Evolutionary conservation across 2,113 vertebrate genomes (phyloP), one percentile per base, ranked within the genome.

Genomic region (Podilymbus podiceps): DNA sequence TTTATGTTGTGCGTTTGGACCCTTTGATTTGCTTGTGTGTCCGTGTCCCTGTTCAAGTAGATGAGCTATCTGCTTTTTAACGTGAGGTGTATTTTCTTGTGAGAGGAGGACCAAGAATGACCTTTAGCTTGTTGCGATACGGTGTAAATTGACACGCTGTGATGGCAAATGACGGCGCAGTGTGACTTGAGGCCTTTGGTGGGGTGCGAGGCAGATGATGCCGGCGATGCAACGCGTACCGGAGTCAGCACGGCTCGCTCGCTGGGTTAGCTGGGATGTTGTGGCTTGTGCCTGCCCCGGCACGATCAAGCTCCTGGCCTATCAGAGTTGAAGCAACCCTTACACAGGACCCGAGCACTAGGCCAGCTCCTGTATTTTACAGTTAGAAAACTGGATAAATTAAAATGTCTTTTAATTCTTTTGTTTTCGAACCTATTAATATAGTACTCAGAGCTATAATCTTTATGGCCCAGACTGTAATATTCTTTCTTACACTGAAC

Each of bases 301-400:
- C 69, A 28, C 9, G 1, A 8, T 4, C 69, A 33, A 2, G 2
- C 27, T 77, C 24, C 28, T 42, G n/a, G 24, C 4, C 8, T 3
- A 1, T 49, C 35, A 23, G 15, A 6, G 6, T 33, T 22, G 17
- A 50, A 55, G 18, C 2, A 12, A 3, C 27, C 28, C 16, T n/a
- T 5, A 3, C 33, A 4, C 8, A 30, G 55, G 8, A 50, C 52
- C 28, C 0, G 1, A 62, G 58, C 49, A 20, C 35, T 40, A 35
- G 44, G 8, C 8, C 63, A 69, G 44, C n/a, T 49, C 35, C 35
- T 60, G 16, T 3, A 3, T 46, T 78, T 90, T 59, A 47, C 53
- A 24, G 0, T 33, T 47, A 40, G 60, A 64, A 55, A 59, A 78
- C 10, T 5, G 47, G 31, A 23, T 18, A 19, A 63, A 58, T 67